phyloP scores from a whole-genome alignment of 1,140 invertebrate genomes.

The Macrobrachium rosenbergii region DNA sequence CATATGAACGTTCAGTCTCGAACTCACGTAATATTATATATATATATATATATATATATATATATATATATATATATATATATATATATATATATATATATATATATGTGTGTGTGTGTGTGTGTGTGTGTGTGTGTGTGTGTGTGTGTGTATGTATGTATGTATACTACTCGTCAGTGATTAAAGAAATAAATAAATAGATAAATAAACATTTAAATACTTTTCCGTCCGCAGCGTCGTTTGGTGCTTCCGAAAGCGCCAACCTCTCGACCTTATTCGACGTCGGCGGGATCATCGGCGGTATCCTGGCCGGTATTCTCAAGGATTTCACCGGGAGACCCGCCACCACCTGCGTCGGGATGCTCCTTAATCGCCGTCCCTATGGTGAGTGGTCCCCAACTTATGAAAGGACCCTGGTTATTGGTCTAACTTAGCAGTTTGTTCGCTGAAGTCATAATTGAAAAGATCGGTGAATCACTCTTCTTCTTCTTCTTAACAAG shows the following conservation, averaged over 20 bases:
- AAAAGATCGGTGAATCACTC: no score
- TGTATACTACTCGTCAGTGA: no score
- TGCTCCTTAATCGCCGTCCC: slow-evolving; percentile 87
- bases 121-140: neutral
- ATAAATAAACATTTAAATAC: neutral
- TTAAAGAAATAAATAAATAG: no score
- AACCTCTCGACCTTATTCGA: slow-evolving; percentile 92
- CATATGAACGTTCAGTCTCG: no score
- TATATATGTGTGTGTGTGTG: neutral
- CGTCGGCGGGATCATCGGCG: slow-evolving; percentile 89
- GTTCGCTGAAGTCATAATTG: neutral
- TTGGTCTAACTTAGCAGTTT: neutral
- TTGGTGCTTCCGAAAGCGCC: slow-evolving; percentile 81
- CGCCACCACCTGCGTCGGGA: slow-evolving; percentile 85
- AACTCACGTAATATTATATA: no score
- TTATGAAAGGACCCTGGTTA: neutral
- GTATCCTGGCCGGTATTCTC: slow-evolving; percentile 88
- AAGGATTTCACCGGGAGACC: slow-evolving; percentile 88
- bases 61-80: neutral
- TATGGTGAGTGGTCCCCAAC: slow-evolving; percentile 75
- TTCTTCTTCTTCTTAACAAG: no score
- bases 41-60: neutral
- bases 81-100: neutral
- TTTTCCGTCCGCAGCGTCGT: slow-evolving; percentile 74
- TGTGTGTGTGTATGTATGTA: neutral